Conservation (phyloP, 2,888 invertebrate species). For the Tetropium fuscum region DNA sequence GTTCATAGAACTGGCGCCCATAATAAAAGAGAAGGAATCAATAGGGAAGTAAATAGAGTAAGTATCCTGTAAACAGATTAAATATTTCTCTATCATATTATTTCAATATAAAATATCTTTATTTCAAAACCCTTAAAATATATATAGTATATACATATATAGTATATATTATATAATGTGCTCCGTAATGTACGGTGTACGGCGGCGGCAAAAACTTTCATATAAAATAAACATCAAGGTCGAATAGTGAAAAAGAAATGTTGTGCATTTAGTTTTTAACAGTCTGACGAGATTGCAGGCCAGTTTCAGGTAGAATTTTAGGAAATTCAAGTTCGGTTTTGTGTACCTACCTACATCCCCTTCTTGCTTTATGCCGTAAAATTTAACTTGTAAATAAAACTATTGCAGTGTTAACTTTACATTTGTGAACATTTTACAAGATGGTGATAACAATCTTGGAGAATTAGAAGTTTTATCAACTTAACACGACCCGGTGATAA, state of each 20-base stretch:
- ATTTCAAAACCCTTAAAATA: too few species aligned
- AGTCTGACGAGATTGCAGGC: conserved; percentile 7
- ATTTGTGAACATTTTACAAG: conserved; percentile 6
- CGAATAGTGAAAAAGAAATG: conserved; percentile 8
- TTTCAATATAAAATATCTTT: too few species aligned
- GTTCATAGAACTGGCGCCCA: too few species aligned
- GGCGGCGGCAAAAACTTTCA: conserved; percentile 1
- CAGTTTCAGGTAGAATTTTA: conserved; percentile 13
- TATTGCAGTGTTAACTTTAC: conserved; percentile 8
- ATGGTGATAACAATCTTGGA: background rate
- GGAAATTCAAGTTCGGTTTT: background rate
- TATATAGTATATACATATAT: too few species aligned
- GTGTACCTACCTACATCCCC: background rate
- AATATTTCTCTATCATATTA: too few species aligned
- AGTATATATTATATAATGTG: too few species aligned
- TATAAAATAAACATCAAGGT: conserved; percentile 7
- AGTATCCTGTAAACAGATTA: too few species aligned
- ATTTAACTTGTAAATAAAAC: conserved; percentile 10
- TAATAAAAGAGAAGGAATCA: too few species aligned
- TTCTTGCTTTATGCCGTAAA: conserved; percentile 9
- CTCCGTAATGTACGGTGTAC: too few species aligned
- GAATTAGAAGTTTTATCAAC: background rate
- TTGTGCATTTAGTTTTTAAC: conserved; percentile 4
- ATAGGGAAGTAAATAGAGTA: too few species aligned
- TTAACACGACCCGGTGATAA: background rate